These are phyloP conservation scores for Aelia acuminata DNA, from an alignment of 2,888 invertebrate species.

Conservation along the genomic window DNA sequence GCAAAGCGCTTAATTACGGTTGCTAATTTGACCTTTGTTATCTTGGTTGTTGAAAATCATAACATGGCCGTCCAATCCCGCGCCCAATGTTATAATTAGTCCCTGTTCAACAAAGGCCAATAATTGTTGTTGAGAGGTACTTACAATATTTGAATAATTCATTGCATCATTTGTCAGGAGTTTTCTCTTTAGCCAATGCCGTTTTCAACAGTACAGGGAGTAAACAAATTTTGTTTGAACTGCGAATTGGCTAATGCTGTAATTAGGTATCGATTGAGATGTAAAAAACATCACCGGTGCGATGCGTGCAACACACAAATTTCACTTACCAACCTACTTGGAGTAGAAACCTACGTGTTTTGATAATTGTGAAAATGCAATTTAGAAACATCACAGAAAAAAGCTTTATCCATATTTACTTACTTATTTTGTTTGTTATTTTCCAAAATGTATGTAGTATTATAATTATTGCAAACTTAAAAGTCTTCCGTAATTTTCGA, in stretches of 20 bases:
- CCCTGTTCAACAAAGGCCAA: constrained; percentile 4
- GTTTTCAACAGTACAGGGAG: not conserved
- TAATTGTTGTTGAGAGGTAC: not conserved
- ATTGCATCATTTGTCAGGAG: not conserved
- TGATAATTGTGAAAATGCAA: no score
- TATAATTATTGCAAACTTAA: no score
- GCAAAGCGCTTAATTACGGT: not conserved
- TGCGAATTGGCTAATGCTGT: not conserved
- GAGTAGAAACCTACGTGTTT: no score
- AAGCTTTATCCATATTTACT: no score
- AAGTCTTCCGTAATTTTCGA: no score
- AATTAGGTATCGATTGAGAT: not conserved
- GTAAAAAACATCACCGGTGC: no score
- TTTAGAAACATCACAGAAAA: no score
- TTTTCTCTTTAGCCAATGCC: not conserved
- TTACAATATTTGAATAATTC: constrained; percentile 31
- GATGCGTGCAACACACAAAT: no score
- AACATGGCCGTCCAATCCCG: not conserved
- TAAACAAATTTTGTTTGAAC: not conserved
- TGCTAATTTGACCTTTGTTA: constrained; percentile 24
- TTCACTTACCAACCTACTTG: no score
- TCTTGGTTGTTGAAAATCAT: constrained; percentile 17
- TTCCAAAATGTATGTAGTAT: no score
- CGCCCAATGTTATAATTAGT: not conserved
- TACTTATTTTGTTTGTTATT: no score